Conservation (phyloP, 1,140 invertebrate species). For the Anoplophora glabripennis region DNA sequence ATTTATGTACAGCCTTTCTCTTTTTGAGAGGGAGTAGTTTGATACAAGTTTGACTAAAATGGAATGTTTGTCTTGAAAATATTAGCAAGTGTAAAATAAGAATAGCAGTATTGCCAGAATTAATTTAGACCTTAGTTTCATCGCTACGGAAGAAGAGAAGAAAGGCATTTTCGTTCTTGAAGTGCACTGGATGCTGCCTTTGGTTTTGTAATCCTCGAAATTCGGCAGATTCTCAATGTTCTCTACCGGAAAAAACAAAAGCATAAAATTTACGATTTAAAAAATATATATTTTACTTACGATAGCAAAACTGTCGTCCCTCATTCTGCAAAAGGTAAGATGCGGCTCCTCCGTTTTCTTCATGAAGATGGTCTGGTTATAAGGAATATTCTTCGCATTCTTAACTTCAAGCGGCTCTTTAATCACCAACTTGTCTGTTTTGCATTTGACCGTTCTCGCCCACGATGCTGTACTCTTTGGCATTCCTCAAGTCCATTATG, state of each 20-base stretch:
- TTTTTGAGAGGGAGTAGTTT: too few relatives aligned
- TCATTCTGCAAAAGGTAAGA: constrained; percentile 70
- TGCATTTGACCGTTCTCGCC: constrained; percentile 42
- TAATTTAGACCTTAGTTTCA: too few relatives aligned
- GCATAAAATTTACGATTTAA: constrained; percentile 23
- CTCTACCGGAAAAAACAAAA: constrained; percentile 60
- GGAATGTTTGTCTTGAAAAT: too few relatives aligned
- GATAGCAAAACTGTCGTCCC: constrained; percentile 64
- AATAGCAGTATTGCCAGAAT: too few relatives aligned
- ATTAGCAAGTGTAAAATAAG: too few relatives aligned
- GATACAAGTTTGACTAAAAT: too few relatives aligned
- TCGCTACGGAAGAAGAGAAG: too few relatives aligned
- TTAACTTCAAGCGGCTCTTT: constrained; percentile 71
- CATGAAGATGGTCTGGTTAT: constrained; percentile 69
- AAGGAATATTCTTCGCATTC: constrained; percentile 70
- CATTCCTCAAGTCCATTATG: constrained; percentile 51
- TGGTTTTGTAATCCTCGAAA: constrained; percentile 56
- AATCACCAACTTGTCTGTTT: constrained; percentile 65
- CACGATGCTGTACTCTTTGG: constrained; percentile 53
- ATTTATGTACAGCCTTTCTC: too few relatives aligned
- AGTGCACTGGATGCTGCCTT: constrained; percentile 47
- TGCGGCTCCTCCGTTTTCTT: constrained; percentile 70
- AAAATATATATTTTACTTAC: too few relatives aligned
- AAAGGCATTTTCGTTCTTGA: constrained; percentile 30
- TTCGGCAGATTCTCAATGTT: constrained; percentile 63